These are phyloP conservation scores for Gymnodraco acuticeps DNA, from an alignment of 2,797 vertebrate species.

Conservation along the genomic window DNA sequence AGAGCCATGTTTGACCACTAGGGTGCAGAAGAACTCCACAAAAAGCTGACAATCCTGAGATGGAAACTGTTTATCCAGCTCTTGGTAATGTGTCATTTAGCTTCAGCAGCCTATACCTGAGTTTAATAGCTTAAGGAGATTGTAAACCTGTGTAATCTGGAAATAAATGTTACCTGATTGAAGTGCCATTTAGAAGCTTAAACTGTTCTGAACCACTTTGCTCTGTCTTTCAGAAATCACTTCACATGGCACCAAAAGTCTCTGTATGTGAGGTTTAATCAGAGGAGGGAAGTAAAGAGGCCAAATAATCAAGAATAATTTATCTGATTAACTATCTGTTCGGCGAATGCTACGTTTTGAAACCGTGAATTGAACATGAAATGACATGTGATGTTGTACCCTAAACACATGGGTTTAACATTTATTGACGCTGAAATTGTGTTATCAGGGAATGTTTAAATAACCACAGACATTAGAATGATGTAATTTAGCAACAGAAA, in stretches of 20 bases:
- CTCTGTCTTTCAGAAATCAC: background rate
- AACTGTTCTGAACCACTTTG: background rate
- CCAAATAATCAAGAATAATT: background rate
- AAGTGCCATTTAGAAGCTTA: background rate
- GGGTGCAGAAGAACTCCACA: slow-evolving; percentile 11
- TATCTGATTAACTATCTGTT: background rate
- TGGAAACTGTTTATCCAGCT: background rate
- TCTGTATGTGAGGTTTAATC: background rate
- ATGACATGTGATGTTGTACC: too few relatives aligned
- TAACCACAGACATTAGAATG: too few relatives aligned
- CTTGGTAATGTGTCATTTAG: background rate
- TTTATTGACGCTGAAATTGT: too few relatives aligned
- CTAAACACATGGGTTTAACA: too few relatives aligned
- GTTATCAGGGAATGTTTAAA: too few relatives aligned
- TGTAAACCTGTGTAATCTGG: background rate
- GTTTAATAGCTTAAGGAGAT: background rate
- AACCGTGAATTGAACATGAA: too few relatives aligned
- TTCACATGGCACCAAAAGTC: background rate
- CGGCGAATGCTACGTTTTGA: too few relatives aligned
- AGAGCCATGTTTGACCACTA: background rate
- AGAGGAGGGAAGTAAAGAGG: background rate
- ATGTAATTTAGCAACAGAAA: too few relatives aligned
- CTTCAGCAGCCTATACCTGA: background rate
- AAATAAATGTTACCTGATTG: slow-evolving; percentile 1
- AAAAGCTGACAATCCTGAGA: background rate